Conservation (phyloP, 2,113 vertebrate species). For the Lanius collurio region DNA sequence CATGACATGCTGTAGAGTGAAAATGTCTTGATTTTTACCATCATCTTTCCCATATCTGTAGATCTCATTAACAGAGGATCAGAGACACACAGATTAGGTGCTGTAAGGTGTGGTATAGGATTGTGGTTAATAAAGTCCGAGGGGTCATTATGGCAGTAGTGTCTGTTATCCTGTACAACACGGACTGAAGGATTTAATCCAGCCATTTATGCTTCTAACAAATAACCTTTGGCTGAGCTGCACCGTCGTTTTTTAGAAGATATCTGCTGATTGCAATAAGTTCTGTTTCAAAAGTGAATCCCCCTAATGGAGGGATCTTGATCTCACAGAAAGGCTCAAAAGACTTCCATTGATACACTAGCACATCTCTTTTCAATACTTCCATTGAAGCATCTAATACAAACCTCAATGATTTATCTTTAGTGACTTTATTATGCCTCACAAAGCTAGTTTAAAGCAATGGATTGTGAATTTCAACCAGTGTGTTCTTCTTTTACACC, state of each 20-base stretch:
- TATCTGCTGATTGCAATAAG: neutral
- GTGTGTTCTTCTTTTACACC: neutral
- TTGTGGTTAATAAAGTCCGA: neutral
- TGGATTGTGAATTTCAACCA: conserved; percentile 43
- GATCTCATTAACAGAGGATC: neutral
- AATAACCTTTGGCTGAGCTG: neutral
- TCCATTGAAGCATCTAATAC: conserved; percentile 35
- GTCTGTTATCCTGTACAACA: neutral
- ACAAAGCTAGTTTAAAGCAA: conserved; percentile 50
- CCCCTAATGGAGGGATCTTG: neutral
- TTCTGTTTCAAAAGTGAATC: conserved; percentile 10
- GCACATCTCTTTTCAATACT: conserved; percentile 43
- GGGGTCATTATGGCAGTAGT: neutral
- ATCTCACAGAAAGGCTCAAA: conserved; percentile 1
- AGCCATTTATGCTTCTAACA: neutral
- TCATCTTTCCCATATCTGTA: neutral
- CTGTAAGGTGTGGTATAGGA: neutral
- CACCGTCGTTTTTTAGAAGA: neutral
- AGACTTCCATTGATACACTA: conserved; percentile 5
- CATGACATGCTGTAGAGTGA: neutral
- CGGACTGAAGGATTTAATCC: neutral
- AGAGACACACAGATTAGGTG: neutral
- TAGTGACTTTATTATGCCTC: conserved; percentile 34
- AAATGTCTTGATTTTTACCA: neutral
- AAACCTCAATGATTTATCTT: conserved; percentile 55